These are phyloP conservation scores for Dromococcyx pavoninus DNA, from an alignment of 2,797 vertebrate species.

Conservation along the genomic window DNA sequence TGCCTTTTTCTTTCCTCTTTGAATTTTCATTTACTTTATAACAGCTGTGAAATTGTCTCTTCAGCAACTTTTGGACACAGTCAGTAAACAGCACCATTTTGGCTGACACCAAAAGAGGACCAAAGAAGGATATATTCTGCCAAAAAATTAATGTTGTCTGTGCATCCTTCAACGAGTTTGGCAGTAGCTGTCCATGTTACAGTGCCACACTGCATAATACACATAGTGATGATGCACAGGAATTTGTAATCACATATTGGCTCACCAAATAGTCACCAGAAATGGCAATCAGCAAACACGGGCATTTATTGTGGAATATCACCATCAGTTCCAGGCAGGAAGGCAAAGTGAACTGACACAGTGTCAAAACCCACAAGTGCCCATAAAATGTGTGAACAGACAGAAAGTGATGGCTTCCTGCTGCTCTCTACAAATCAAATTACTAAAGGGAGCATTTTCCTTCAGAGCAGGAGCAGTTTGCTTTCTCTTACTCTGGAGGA, in stretches of 20 bases:
- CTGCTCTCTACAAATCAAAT: background rate
- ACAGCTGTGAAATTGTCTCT: background rate
- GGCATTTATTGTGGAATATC: background rate
- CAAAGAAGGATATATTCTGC: background rate
- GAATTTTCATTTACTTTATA: background rate
- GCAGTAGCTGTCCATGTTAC: background rate
- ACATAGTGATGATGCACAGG: background rate
- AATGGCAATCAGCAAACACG: background rate
- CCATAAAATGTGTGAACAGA: background rate
- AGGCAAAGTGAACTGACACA: background rate
- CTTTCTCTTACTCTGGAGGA: background rate
- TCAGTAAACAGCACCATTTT: background rate
- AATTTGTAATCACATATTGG: slow-evolving; percentile 8
- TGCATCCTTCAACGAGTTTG: background rate
- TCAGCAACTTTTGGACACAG: background rate
- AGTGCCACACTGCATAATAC: background rate
- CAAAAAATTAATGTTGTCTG: background rate
- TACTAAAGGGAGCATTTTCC: no score
- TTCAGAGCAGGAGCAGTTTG: background rate
- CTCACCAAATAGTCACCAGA: background rate
- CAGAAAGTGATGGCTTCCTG: background rate
- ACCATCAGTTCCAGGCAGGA: background rate
- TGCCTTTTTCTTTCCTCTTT: background rate
- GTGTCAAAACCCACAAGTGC: background rate
- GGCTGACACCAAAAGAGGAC: background rate